phyloP scores from a whole-genome alignment of 37 sponge, comb jelly and placozoan genomes.

The Halichondria panicea region DNA sequence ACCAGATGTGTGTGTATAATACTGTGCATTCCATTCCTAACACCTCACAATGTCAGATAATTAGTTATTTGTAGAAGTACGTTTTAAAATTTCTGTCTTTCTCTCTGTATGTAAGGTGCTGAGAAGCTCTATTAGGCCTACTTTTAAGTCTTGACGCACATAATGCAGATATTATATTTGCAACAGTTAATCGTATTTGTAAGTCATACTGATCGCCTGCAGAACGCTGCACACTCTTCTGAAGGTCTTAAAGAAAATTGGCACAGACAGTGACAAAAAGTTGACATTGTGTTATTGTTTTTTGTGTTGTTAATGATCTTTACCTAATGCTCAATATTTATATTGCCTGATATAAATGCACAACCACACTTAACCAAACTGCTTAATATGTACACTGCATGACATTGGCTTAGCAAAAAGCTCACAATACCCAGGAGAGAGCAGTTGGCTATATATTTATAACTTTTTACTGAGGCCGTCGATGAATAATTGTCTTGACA shows the following conservation, averaged over 20 bases:
- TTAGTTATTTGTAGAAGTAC: background rate
- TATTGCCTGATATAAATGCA: conserved; percentile 35
- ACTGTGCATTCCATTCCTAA: no score
- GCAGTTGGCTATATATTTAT: conserved; percentile 73
- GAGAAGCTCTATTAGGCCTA: no score
- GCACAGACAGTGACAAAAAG: conserved; percentile 73
- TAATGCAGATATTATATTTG: conserved; percentile 8
- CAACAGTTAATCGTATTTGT: conserved; percentile 27
- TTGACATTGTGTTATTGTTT: background rate
- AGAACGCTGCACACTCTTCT: conserved; percentile 47
- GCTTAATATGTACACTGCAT: conserved; percentile 59
- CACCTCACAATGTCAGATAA: no score
- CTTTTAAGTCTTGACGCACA: conserved; percentile 41
- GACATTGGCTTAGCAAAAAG: conserved; percentile 41
- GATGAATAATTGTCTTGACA: background rate
- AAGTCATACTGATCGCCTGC: conserved; percentile 23
- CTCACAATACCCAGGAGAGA: conserved; percentile 51
- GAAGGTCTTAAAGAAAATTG: conserved; percentile 69
- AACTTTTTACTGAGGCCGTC: conserved; percentile 1
- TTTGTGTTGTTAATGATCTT: conserved; percentile 3
- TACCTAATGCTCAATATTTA: conserved; percentile 6
- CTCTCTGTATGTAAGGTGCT: conserved; percentile 18
- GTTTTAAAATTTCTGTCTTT: background rate
- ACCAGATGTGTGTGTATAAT: no score
- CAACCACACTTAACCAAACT: conserved; percentile 69